phyloP scores from a whole-genome alignment of 2,888 invertebrate species.

The Hyppa rectilinea region DNA sequence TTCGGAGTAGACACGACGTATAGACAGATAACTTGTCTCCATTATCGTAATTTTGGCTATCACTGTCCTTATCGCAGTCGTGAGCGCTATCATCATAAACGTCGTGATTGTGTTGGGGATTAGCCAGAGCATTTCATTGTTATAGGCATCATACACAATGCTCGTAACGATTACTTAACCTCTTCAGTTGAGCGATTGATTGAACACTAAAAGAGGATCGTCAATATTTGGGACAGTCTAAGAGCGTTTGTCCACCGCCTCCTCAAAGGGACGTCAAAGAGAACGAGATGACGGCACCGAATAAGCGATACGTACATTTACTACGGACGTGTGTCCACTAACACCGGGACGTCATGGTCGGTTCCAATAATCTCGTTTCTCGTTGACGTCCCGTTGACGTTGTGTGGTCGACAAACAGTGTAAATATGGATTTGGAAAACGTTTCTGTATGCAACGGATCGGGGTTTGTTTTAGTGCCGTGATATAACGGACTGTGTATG shows the following conservation, averaged over 20 bases:
- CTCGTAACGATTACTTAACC: constrained; percentile 38
- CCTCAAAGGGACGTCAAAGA: not conserved
- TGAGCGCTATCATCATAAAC: constrained; percentile 48
- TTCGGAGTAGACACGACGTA: constrained; percentile 13
- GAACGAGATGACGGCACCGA: not conserved
- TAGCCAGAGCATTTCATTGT: constrained; percentile 41
- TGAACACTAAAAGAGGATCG: constrained; percentile 27
- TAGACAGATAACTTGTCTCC: constrained; percentile 41
- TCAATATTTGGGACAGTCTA: not conserved
- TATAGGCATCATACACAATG: constrained; percentile 31
- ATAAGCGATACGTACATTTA: not conserved
- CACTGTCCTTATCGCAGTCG: constrained; percentile 40
- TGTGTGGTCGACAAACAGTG: not conserved
- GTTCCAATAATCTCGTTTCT: not conserved
- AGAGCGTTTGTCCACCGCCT: not conserved
- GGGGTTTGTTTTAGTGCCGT: not conserved
- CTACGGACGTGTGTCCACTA: not conserved
- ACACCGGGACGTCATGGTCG: not conserved
- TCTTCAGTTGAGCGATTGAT: constrained; percentile 30
- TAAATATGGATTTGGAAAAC: constrained; percentile 9
- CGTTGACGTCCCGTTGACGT: not conserved
- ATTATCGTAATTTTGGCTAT: constrained; percentile 62
- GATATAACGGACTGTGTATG: not conserved
- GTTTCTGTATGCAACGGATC: constrained; percentile 6
- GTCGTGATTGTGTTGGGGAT: constrained; percentile 46